phyloP scores from a whole-genome alignment of 2,797 vertebrate species.

The Thalassophryne amazonica region DNA sequence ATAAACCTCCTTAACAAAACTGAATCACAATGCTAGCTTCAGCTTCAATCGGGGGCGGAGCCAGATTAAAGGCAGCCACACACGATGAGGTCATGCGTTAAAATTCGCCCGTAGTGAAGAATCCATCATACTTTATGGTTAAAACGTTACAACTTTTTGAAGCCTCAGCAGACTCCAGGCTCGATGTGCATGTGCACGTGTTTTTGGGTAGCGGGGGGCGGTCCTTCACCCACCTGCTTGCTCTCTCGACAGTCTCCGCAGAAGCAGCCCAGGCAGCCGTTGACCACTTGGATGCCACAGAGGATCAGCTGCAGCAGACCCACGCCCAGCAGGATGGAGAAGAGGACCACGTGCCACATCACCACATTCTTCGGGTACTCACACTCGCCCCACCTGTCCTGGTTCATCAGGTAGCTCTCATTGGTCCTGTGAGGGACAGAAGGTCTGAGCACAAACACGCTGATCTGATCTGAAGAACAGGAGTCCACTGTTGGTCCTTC shows the following conservation, averaged over 20 bases:
- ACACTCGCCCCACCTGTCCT: constrained; percentile 66
- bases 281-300: constrained; percentile 84
- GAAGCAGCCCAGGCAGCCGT: constrained; percentile 84
- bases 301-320: constrained; percentile 80
- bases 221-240: constrained; percentile 61
- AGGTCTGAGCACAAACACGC: not conserved
- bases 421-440: constrained; percentile 29
- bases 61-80: no score
- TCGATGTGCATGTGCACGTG: no score
- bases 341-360: constrained; percentile 86
- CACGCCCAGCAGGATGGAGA: constrained; percentile 79
- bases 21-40: no score
- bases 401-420: constrained; percentile 67
- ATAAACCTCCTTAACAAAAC: constrained; percentile 4
- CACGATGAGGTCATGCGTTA: no score
- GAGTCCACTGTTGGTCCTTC: no score
- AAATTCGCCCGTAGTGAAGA: no score
- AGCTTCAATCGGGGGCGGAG: no score
- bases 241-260: constrained; percentile 85
- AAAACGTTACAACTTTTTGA: no score
- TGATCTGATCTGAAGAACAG: no score
- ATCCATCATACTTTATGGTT: no score
- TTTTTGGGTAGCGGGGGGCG: no score
- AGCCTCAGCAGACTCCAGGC: no score
- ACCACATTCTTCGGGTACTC: constrained; percentile 75